phyloP scores from a whole-genome alignment of 2,797 vertebrate species.

The Mus spretus region DNA sequence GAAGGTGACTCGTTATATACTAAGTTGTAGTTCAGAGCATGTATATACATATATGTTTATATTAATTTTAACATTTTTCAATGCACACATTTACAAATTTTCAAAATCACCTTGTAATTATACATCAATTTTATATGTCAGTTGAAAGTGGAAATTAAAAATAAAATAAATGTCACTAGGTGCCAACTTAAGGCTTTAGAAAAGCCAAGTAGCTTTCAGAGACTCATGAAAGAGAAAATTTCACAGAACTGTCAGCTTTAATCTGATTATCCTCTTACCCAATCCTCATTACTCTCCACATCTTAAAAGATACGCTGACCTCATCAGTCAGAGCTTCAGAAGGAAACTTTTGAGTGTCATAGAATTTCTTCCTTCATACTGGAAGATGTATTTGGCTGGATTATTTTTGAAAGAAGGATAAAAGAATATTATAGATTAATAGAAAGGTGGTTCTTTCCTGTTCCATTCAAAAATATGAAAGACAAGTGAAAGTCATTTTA shows the following conservation, averaged over 20 bases:
- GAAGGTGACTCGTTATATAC: neutral
- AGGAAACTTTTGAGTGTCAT: slow-evolving; percentile 36
- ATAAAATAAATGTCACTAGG: neutral
- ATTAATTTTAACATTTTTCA: neutral
- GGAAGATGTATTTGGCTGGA: slow-evolving; percentile 62
- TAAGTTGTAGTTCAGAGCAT: neutral
- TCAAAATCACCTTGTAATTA: neutral
- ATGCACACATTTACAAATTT: neutral
- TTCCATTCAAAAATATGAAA: slow-evolving; percentile 60
- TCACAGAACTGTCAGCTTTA: neutral
- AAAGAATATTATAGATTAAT: slow-evolving; percentile 62
- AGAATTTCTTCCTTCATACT: slow-evolving; percentile 27
- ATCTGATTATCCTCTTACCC: slow-evolving; percentile 39
- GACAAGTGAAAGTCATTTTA: slow-evolving; percentile 72
- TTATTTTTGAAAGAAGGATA: slow-evolving; percentile 70
- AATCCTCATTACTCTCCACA: slow-evolving; percentile 15
- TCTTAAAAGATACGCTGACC: slow-evolving; percentile 50
- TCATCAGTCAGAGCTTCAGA: slow-evolving; percentile 46
- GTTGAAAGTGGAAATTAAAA: neutral
- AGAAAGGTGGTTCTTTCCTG: slow-evolving; percentile 59
- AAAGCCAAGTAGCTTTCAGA: neutral
- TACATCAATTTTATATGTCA: neutral
- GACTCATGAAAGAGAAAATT: slow-evolving; percentile 53
- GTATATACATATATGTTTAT: neutral
- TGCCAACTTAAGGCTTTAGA: slow-evolving; percentile 14